Percentiles rank a stretch among this genome's conserved stretches.
Evolutionary conservation across 92 coral and sea anemone species (phyloP).

Genomic region (Siderastrea siderea): DNA sequence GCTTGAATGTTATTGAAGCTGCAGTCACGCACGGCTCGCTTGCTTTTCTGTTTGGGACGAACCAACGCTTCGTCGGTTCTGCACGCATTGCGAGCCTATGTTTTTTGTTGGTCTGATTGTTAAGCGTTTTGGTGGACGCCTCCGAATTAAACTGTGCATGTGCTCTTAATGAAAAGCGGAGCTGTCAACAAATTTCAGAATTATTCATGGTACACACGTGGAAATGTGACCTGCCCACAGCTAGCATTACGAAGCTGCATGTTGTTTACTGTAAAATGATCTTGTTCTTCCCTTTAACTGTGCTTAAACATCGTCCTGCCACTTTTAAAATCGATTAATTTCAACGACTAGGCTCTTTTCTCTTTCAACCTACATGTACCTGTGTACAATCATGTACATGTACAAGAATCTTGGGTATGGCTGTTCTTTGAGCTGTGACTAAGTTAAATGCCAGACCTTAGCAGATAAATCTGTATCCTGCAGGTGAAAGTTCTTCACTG

Average conservation of each 20-base stretch:
- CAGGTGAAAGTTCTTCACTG: no score
- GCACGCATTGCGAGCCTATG: no score
- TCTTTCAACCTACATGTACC: not conserved
- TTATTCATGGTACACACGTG: not conserved
- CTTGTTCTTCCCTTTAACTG: not conserved
- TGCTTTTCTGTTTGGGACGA: no score
- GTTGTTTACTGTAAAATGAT: not conserved
- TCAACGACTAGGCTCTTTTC: not conserved
- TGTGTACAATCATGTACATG: not conserved
- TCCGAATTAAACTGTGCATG: not conserved
- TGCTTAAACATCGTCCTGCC: not conserved
- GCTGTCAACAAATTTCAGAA: constrained; percentile 2
- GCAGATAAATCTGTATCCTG: no score
- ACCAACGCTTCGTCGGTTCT: no score
- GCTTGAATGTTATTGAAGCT: no score
- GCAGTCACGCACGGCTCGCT: no score
- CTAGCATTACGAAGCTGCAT: no score
- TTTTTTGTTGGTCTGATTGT: not conserved
- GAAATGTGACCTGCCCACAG: not conserved
- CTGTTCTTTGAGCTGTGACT: not conserved
- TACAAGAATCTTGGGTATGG: not conserved
- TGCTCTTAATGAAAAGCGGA: not conserved
- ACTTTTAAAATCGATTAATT: not conserved
- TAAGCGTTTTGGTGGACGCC: no score
- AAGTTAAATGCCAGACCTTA: no score